Base-by-base conservation (phyloP, 2,888 invertebrate species). In the Trichogramma evanescens region DNA sequence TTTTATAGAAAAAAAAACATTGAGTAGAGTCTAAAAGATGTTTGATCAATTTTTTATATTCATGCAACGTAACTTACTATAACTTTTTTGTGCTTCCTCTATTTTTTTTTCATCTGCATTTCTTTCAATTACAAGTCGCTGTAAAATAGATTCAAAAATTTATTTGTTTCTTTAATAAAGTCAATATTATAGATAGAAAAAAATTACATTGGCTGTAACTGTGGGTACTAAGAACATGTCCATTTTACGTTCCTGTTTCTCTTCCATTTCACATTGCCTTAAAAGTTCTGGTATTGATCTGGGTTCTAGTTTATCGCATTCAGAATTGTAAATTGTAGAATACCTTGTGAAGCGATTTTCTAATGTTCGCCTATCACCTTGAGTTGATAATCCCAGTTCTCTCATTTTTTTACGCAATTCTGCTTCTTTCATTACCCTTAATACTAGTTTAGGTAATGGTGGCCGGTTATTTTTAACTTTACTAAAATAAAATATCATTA, bases 361-460 rank as follows among this genome's bases (percentile, higher is more conserved):
- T 48, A 81, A 63, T 3, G 71, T 63, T 66, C 72, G 78, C 49
- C 79, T 71, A 65, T 81, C 79, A 6, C 82, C 82, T 40, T 77
- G 71, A 0, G 73, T 66, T 26, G 76, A 74, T n/a, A 82, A 70
- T 5, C 80, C 80, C 51, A 78, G 69, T 53, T 81, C 79, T 67
- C 79, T 80, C 62, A 81, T 69, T 63, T 75, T 79, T 60, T 78
- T 80, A 44, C 75, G 74, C 52, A 82, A 64, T 46, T 79, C 78
- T 48, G 72, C 72, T 10, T 82, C 81, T 56, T 78, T 77, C 76
- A 83, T 76, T 50, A 83, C 66, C 66, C 70, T 73, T 58, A 81
- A 78, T 3, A 83, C 81, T 54, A 81, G 70, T 68, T 82, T 82
- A 55, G 82, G 79, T 57, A 82, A 62, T 5, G 78, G 78, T 63